Evolutionary conservation across 2,113 vertebrate species (phyloP).

Genomic region (Mixornis gularis): DNA sequence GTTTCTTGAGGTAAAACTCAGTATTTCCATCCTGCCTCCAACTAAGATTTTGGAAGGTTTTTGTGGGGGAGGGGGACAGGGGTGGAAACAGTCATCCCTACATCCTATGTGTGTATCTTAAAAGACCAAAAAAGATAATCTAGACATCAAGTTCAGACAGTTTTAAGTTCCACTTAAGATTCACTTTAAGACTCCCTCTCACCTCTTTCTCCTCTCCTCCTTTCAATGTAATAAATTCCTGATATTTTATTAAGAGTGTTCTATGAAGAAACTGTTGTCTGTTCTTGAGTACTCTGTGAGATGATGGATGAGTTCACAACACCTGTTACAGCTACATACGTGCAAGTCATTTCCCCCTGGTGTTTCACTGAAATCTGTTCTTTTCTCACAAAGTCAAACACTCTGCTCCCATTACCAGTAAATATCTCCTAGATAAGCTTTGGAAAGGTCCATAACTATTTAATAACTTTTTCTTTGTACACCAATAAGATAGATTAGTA

Average conservation of each 20-base stretch:
- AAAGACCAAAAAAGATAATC: not conserved
- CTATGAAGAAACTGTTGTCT: not conserved
- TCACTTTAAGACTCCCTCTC: not conserved
- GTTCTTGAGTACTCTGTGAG: not conserved
- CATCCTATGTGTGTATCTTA: fast-evolving
- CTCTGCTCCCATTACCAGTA: conserved; percentile 43
- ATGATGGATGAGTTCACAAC: conserved; percentile 48
- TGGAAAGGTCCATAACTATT: conserved; percentile 66
- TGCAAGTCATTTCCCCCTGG: conserved; percentile 23
- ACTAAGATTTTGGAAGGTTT: not conserved
- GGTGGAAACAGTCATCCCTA: not conserved
- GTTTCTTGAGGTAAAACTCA: not conserved
- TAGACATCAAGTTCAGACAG: not conserved
- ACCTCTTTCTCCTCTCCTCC: not conserved
- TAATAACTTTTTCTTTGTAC: conserved; percentile 39
- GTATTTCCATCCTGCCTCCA: not conserved
- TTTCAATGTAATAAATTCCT: not conserved
- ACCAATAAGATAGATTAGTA: conserved; percentile 5
- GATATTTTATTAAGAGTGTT: not conserved
- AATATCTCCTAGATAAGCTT: conserved; percentile 70
- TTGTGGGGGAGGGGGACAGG: fast-evolving
- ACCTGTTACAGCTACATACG: conserved; percentile 55
- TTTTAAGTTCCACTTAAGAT: not conserved
- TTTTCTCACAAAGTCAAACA: conserved; percentile 73
- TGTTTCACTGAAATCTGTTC: conserved; percentile 71